Conservation (phyloP, 1,140 invertebrate genomes). For the Popillia japonica region DNA sequence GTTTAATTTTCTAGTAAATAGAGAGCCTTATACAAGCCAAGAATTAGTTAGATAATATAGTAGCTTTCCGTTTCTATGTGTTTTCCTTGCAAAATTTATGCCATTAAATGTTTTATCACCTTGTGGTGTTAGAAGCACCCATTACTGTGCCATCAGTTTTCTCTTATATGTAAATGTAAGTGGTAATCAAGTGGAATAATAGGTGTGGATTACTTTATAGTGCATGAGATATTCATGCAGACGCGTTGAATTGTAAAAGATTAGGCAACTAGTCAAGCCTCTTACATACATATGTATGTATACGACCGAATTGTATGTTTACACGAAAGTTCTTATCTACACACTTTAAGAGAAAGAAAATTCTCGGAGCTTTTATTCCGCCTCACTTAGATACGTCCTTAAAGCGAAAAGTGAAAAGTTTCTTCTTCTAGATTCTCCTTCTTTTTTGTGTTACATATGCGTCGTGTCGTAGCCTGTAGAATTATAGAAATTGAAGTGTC, state of each 20-base stretch:
- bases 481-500: constrained; percentile 33
- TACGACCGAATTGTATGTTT: constrained; percentile 48
- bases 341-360: constrained; percentile 22
- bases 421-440: background rate
- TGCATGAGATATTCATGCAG: constrained; percentile 45
- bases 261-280: constrained; percentile 45
- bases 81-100: too few relatives aligned
- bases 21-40: too few relatives aligned
- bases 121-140: too few relatives aligned
- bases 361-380: constrained; percentile 18
- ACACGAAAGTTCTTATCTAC: constrained; percentile 39
- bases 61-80: background rate
- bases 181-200: background rate
- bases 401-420: constrained; percentile 19
- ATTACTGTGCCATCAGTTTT: too few relatives aligned
- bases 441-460: constrained; percentile 26
- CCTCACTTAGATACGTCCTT: constrained; percentile 18
- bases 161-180: background rate
- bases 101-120: too few relatives aligned
- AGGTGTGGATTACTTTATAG: background rate
- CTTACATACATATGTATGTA: constrained; percentile 51
- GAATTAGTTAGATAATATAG: too few relatives aligned
- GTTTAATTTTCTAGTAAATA: too few relatives aligned
- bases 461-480: background rate
- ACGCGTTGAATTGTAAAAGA: constrained; percentile 50